Evolutionary conservation across 2,797 vertebrate species (phyloP), one percentile per base, ranked within the genome.

Genomic region (Acanthis flammea): DNA sequence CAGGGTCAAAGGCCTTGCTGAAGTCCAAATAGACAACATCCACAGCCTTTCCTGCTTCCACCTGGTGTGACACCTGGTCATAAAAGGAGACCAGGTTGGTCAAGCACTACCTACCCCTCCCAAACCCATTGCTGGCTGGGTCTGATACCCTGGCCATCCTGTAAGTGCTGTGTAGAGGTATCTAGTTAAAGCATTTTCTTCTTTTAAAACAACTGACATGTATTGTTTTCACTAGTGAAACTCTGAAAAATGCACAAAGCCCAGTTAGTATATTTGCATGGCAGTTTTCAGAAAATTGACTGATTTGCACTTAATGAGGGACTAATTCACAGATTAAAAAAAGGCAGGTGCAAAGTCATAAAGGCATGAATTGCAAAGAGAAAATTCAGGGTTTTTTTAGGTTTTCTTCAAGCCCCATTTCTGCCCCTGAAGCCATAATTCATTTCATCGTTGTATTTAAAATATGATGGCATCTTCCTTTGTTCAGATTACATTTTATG

Each of bases 381-480:
- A 71, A 76, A 74, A 90, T 41, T 2, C 7, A 31, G 6, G 22
- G 18, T 13, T 5, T 70, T 61, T 18, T 42, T 0, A 62, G 12
- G 9, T 77, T 83, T 91, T 72, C 27, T 81, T 74, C 51, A 62
- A 88, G 16, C 1, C 13, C 6, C 4, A 27, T 74, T 90, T 86
- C 35, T 92, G 12, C 18, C 24, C 27, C 24, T 1, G 1, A 57
- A 94, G 19, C 8, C 62, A 55, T 72, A 31, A 81, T 94, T 74
- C 8, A 79, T 91, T 92, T 87, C n/a, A 21, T 79, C 21, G 37
- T 24, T 67, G 16, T 58, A 54, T 87, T 85, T 79, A 85, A 95
- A 91, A 85, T 79, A 81, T 60, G 35, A n/a, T 67, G 92, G 58
- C 23, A 57, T 74, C 75, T 63, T 93, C 39, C n/a, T 92, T 91